Evolutionary conservation across 1,140 invertebrate genomes (phyloP), one percentile per base, ranked within the genome.

Genomic region (Tetraneura akinire): DNA sequence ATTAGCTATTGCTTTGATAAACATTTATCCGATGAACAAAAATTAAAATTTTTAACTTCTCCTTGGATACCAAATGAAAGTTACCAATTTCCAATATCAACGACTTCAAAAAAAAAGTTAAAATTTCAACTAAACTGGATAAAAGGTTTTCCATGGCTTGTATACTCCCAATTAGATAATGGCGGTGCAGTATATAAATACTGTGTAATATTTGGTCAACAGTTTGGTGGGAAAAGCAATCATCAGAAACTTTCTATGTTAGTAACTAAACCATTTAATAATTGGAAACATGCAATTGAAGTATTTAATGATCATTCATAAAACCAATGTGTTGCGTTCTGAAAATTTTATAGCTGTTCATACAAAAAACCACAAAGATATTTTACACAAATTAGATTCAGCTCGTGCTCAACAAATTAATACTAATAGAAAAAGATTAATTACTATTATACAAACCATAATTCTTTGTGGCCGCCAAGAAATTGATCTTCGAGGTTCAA

Each of bases 271-370:
- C 60, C 29, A 18, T 64, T 64, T 64, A 64, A 64, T 64, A 64
- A 64, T 3, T 64, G 29, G 37, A 68, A 68, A 68, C 45, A 68
- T 11, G 64, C 64, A 9, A 68, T 68, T 18, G 64, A 68, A n/a
- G 45, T 45, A 68, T 68, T 68, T 42, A 68, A 68, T 68, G 37
- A 68, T 11, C 64, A 68, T 47, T 68, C 64, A 68, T 37, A 68
- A 68, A 68, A 45, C 32, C 21, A 68, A 68, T 68, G 37, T 5
- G 21, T 23, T 68, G n/a, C 37, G 37, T 21, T n/a, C 64, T 23
- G 42, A 68, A 45, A 68, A 68, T 45, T 68, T 68, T 45, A 13
- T 68, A 11, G 37, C 18, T 68, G 42, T 68, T 45, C 45, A 68
- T 66, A 2, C 26, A 66, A 66, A 66, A 66, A 42, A 1, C 11